Evolutionary conservation across 2,888 invertebrate genomes (phyloP).

Genomic region (Philonicus albiceps): DNA sequence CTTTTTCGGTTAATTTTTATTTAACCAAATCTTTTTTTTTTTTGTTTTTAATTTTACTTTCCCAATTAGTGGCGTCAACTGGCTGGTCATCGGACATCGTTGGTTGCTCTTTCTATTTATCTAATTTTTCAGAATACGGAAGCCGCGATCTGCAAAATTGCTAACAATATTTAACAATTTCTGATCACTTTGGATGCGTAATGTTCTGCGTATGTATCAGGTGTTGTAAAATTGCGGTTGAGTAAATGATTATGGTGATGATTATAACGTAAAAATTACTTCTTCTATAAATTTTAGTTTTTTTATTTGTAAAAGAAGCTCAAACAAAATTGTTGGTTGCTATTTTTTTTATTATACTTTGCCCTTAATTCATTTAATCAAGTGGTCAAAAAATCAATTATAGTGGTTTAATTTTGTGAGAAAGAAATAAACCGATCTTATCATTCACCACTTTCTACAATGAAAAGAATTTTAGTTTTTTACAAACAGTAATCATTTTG

Average conservation of each 20-base stretch:
- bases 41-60: slow-evolving; percentile 42
- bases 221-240: neutral
- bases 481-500: neutral
- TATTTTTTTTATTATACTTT: too few species aligned
- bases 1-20: slow-evolving; percentile 5
- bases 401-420: neutral
- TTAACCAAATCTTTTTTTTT: neutral
- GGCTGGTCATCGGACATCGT: slow-evolving; percentile 49
- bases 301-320: too few species aligned
- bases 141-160: neutral
- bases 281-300: too few species aligned
- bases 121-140: slow-evolving; percentile 37
- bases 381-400: too few species aligned
- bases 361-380: too few species aligned
- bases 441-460: neutral
- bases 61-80: slow-evolving; percentile 45
- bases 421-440: neutral
- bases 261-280: neutral
- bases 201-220: neutral
- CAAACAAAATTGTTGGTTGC: too few species aligned
- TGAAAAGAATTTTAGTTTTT: neutral
- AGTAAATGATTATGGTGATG: neutral
- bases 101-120: slow-evolving; percentile 43
- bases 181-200: slow-evolving; percentile 51
- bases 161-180: neutral